Evolutionary conservation across 2,888 invertebrate genomes (phyloP).

Genomic region (Cremastobaeus sp.): DNA sequence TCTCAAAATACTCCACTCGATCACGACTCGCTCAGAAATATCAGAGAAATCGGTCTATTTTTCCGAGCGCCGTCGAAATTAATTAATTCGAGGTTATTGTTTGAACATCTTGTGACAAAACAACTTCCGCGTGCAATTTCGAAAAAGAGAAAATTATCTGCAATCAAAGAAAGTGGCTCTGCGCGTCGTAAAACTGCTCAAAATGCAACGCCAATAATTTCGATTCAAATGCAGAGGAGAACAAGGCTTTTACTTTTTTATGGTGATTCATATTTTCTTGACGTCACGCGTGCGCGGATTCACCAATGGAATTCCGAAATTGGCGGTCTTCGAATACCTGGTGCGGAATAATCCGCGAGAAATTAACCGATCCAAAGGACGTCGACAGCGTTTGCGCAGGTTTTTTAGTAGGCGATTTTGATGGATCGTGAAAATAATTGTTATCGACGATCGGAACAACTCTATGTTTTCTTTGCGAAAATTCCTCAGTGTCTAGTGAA

Average conservation of each 20-base stretch:
- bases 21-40: not conserved
- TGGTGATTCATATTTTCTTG: conserved; percentile 14
- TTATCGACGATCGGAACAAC: too few species aligned
- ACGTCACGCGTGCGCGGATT: not conserved
- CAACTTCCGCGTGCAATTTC: conserved; percentile 22
- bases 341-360: too few species aligned
- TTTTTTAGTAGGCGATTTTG: too few species aligned
- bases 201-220: conserved; percentile 29
- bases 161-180: conserved; percentile 35
- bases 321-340: not conserved
- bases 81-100: conserved; percentile 15
- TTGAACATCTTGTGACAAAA: conserved; percentile 18
- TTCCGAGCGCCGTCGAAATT: not conserved
- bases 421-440: too few species aligned
- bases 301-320: not conserved
- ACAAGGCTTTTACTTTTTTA: conserved; percentile 44
- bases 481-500: too few species aligned
- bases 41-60: not conserved
- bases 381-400: too few species aligned
- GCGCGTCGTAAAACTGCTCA: conserved; percentile 25
- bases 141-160: conserved; percentile 43
- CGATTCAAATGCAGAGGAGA: conserved; percentile 6
- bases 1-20: not conserved
- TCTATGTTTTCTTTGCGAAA: too few species aligned
- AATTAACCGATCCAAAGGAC: too few species aligned